Base-by-base conservation (phyloP, 2,888 invertebrate species). In the Penaeus monodon region DNA sequence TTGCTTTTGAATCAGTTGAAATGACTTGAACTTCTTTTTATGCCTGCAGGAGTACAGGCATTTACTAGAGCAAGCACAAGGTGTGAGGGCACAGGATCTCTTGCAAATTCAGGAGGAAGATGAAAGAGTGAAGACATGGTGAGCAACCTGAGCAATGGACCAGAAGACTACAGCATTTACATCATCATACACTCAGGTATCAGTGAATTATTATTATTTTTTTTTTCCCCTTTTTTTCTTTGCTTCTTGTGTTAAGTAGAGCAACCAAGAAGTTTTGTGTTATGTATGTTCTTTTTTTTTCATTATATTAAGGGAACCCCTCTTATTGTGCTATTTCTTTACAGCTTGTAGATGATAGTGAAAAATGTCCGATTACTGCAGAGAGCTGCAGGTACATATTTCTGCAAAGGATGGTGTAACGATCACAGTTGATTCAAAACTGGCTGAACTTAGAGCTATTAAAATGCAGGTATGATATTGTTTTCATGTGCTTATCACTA, bases 61-160 rank as follows among this genome's bases (percentile, higher is more conserved):
- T 17, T 14, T 38, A 17, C 24, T 83, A 76, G 76, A 83, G 76
- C 76, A 33, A 57, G 76, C 14, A 10, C 4, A n/a, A 24, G 76
- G 83, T 65, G 83, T 83, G 65, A 65, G 76, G 22, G 33, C 63
- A 10, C 38, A 63, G 38, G 33, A 38, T 22, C 22, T 63, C 33
- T 63, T 38, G 76, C 83, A 65, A 44, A 27, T 76, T n/a, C 73
- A 83, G 38, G 83, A 74, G 38, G 76, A 83, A 64, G 24, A 64
- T 8, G 64, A 74, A 27, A 12, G 24, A 17, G 64, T 27, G 38
- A n/a, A 17, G 33, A n/a, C 22, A n/a, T 64, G 65, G 76, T 64
- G 44, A 49, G 7, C n/a, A 63, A 63, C 44, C 83, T 83, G 17
- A 74, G 8, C 65, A 74, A 38, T 24, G 76, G 76, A 33, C 83